Evolutionary conservation across 2,797 vertebrate genomes (phyloP).

Genomic region (Florisuga fusca): DNA sequence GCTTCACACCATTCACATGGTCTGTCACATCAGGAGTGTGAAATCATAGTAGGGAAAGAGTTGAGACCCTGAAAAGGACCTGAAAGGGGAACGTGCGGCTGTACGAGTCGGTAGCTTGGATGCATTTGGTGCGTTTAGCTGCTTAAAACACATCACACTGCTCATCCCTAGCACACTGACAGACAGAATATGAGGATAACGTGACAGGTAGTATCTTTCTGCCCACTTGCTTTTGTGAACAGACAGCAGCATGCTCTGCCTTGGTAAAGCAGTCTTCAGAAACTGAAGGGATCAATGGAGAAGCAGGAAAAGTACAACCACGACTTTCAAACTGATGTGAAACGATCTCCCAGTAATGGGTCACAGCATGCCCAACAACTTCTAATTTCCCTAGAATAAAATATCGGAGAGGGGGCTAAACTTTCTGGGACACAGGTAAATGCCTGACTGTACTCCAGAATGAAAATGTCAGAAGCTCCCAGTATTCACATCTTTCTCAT

Average conservation of each 20-base stretch:
- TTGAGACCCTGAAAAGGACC: background rate
- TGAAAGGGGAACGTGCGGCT: background rate
- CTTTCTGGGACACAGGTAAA: background rate
- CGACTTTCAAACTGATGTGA: background rate
- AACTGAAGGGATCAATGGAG: background rate
- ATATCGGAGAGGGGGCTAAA: background rate
- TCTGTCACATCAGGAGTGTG: background rate
- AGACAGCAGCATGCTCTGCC: background rate
- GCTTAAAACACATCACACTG: background rate
- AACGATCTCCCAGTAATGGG: background rate
- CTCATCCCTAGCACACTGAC: background rate
- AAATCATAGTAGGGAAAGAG: background rate
- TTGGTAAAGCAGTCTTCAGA: background rate
- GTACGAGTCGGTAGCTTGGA: rapidly evolving
- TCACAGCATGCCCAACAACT: background rate
- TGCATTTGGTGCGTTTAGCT: background rate
- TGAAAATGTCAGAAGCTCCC: background rate
- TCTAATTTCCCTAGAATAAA: background rate
- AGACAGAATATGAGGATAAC: background rate
- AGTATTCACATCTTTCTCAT: background rate
- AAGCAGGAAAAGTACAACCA: background rate
- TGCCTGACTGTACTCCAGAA: background rate
- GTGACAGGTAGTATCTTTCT: background rate
- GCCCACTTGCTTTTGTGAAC: background rate
- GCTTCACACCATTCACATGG: background rate